Conservation (phyloP, 2,797 vertebrate genomes). For the Euphonia xanthogaster region DNA sequence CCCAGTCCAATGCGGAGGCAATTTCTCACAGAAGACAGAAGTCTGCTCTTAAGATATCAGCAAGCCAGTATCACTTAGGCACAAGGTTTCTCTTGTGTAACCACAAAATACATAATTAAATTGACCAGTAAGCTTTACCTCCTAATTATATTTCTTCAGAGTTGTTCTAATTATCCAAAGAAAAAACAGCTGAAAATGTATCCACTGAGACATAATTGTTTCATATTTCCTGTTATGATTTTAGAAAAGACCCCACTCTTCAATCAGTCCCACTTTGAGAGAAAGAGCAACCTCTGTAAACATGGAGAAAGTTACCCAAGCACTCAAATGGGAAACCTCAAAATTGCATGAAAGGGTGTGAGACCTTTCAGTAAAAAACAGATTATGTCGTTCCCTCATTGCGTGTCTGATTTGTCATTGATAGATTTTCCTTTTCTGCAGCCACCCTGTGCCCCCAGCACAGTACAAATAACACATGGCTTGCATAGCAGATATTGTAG, state of each 20-base stretch:
- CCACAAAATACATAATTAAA: neutral
- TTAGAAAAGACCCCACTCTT: neutral
- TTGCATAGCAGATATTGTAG: neutral
- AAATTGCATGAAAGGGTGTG: neutral
- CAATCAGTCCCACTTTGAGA: neutral
- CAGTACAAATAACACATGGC: neutral
- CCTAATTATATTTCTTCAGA: neutral
- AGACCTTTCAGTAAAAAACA: neutral
- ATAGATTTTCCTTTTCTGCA: neutral
- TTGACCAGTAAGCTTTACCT: neutral
- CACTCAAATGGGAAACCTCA: neutral
- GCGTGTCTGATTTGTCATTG: neutral
- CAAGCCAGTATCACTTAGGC: neutral
- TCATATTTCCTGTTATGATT: neutral
- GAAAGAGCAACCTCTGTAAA: neutral
- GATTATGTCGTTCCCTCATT: neutral
- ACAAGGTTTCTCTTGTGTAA: neutral
- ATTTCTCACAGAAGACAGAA: neutral
- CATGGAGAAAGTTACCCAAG: neutral
- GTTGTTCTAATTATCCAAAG: neutral
- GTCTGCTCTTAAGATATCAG: neutral
- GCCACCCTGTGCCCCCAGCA: neutral
- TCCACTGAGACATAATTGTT: neutral
- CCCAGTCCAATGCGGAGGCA: fast-evolving
- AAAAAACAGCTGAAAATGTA: neutral